Percentiles rank a stretch among this genome's conserved stretches.
These are phyloP conservation scores for Holocentrus rufus DNA, from an alignment of 2,797 vertebrate genomes.

Conservation along the genomic window DNA sequence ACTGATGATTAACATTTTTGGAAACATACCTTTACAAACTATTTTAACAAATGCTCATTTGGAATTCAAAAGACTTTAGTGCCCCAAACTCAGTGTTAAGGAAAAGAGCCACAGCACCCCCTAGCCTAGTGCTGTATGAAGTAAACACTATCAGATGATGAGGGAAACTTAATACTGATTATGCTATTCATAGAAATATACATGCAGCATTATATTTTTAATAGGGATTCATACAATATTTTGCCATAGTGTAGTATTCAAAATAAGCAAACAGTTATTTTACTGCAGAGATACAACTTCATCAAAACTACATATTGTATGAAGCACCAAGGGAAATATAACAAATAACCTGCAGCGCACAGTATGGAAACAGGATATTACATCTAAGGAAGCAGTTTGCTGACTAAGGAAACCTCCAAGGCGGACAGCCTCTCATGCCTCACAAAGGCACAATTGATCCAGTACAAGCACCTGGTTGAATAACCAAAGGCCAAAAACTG, in stretches of 20 bases:
- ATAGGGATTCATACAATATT: conserved; percentile 14
- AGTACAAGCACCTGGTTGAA: conserved; percentile 55
- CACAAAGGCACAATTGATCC: conserved; percentile 66
- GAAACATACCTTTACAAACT: background rate
- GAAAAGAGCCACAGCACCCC: conserved; percentile 16
- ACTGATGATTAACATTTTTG: background rate
- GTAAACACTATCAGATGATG: conserved; percentile 13
- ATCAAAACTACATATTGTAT: conserved; percentile 60
- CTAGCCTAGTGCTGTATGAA: background rate
- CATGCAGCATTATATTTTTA: conserved; percentile 10
- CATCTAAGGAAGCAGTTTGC: conserved; percentile 70
- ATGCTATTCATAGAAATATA: conserved; percentile 42
- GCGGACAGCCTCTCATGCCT: conserved; percentile 58
- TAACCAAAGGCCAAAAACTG: conserved; percentile 46
- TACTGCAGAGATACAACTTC: conserved; percentile 53
- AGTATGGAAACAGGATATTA: conserved; percentile 75
- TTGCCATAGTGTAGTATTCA: conserved; percentile 37
- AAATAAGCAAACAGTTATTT: conserved; percentile 59
- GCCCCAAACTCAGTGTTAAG: conserved; percentile 4
- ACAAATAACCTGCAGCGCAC: conserved; percentile 72
- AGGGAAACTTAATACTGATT: background rate
- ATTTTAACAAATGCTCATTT: conserved; percentile 17
- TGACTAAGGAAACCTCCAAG: conserved; percentile 75
- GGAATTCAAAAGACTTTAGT: conserved; percentile 38
- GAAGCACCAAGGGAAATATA: conserved; percentile 73